These are phyloP conservation scores for Anser cygnoides DNA, from an alignment of 2,113 vertebrate species.

Conservation along the genomic window DNA sequence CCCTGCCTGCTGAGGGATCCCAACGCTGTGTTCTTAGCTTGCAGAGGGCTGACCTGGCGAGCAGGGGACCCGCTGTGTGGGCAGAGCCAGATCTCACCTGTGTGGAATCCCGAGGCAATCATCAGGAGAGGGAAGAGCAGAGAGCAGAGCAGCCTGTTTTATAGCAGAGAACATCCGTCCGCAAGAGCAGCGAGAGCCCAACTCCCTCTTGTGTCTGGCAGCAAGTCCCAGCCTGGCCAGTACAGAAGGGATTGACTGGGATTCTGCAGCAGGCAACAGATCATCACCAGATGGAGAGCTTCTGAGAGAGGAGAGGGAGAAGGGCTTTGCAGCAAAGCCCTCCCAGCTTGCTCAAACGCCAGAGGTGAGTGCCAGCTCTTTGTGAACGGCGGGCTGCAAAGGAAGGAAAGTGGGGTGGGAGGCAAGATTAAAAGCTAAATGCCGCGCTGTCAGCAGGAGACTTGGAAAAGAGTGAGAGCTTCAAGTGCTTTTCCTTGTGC, in stretches of 20 bases:
- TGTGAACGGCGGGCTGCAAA: not conserved
- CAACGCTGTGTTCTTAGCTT: accelerated
- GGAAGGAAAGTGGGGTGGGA: not conserved
- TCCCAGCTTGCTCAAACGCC: not conserved
- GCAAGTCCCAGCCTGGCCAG: not conserved
- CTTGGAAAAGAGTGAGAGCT: not conserved
- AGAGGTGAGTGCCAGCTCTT: conserved; percentile 14
- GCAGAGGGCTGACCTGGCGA: not conserved
- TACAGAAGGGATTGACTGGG: not conserved
- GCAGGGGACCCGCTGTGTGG: not conserved
- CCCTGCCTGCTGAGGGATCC: not conserved
- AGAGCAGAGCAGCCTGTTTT: not conserved
- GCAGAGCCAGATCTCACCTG: not conserved
- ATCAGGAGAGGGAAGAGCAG: not conserved
- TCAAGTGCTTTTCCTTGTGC: not conserved
- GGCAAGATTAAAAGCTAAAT: not conserved
- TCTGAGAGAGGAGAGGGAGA: not conserved
- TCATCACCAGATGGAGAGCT: not conserved
- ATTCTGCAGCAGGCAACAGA: not conserved
- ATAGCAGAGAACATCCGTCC: not conserved
- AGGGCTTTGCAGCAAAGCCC: not conserved
- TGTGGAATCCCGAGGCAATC: not conserved
- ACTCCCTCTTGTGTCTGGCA: not conserved
- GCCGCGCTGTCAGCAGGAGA: not conserved
- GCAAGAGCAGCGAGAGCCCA: not conserved